A percentile compares a stretch with the other conserved stretches of the same genome.
Conservation (phyloP, 2,888 invertebrate genomes). For the Synergus umbraculus region DNA sequence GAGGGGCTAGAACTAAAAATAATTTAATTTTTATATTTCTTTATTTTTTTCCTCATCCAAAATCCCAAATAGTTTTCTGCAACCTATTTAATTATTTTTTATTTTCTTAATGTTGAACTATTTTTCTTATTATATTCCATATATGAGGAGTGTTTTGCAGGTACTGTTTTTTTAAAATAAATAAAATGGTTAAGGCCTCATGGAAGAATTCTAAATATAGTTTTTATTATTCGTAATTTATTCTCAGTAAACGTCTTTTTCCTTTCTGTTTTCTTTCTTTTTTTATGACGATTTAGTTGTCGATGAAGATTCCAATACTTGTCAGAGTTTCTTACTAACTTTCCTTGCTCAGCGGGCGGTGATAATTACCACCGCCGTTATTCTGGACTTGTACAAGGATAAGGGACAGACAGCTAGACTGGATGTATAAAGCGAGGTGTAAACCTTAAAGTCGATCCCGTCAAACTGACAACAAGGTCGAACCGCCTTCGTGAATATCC, state of each 20-base stretch:
- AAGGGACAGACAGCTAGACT: slow-evolving; percentile 56
- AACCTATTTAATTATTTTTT: no score
- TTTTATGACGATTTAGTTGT: slow-evolving; percentile 19
- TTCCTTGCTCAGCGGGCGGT: slow-evolving; percentile 57
- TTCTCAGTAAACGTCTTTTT: neutral
- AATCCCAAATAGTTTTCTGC: no score
- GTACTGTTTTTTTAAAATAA: no score
- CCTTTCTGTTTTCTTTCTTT: neutral
- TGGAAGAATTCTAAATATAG: neutral
- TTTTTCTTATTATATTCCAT: no score
- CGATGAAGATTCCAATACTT: slow-evolving; percentile 35
- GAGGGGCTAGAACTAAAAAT: no score
- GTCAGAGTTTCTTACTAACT: slow-evolving; percentile 36
- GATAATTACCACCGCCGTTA: slow-evolving; percentile 58
- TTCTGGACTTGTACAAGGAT: slow-evolving; percentile 51
- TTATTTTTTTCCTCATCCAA: no score
- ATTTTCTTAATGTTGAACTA: no score
- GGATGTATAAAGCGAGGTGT: slow-evolving; percentile 18
- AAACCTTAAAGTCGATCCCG: slow-evolving; percentile 62
- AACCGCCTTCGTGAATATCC: slow-evolving; percentile 55
- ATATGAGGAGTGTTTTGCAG: no score
- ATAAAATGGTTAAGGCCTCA: no score
- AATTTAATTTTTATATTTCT: no score
- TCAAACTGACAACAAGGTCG: slow-evolving; percentile 66
- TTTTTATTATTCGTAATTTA: slow-evolving; percentile 12